Evolutionary conservation across 1,140 invertebrate species (phyloP), one percentile per base, ranked within the genome.

Genomic region (Microvelia longipes): DNA sequence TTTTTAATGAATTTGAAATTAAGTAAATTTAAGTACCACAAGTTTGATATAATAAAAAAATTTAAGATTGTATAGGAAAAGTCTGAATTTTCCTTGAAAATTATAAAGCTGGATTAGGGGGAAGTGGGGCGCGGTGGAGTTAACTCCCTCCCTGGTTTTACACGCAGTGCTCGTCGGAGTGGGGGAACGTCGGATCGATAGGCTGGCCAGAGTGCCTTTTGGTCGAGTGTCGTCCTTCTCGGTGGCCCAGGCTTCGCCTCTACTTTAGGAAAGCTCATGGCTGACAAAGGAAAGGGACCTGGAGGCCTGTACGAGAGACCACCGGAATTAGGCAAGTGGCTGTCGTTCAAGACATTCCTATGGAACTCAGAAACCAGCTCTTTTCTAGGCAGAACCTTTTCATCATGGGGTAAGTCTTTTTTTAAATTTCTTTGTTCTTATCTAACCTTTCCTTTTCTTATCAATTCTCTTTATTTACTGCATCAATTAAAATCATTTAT

Each of bases 361-460:
- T 95, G 88, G 87, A 93, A 95, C 83, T 88, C 90, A 71, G 90
- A 93, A 82, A 93, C 91, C 69, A 87, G 87, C 77, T 90, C 93
- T 80, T 89, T 93, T 79, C 81, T 94, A 73, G 92, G 92, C 73
- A 84, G 92, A 72, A 94, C 92, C 70, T 91, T 89, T 73, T 83
- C 86, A 75, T 92, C 90, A 82, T 94, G 92, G 92, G 90, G 91
- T 93, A 82, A 92, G 91, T 87, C 26, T 25, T 25, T 14, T 24
- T 13, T 50, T 19, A 50, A 50, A 50, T 50, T n/a, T n/a, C n/a
- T n/a, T n/a, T n/a, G n/a, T n/a, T n/a, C n/a, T n/a, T n/a, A 50
- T 50, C 35, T 50, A 5, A 5, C 35, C 35, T 11, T 50, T 50
- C 35, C 19, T 50, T 50, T 50, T 19, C 35, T n/a, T n/a, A n/a